Conservation (phyloP, 2,797 vertebrate genomes). For the Cyprinodon diabolis region DNA sequence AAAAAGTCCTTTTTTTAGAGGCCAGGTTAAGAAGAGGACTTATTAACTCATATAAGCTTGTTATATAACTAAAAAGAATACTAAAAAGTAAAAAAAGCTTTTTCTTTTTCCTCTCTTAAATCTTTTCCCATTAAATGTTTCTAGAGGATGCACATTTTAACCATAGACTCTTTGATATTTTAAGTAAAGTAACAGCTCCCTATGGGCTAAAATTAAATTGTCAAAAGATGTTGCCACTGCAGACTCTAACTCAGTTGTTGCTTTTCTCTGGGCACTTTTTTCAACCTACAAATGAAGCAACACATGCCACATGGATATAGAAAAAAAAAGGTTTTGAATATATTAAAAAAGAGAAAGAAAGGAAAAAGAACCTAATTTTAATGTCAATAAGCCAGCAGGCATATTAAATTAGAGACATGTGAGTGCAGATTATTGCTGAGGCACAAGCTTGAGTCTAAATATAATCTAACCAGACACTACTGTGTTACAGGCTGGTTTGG, state of each 20-base stretch:
- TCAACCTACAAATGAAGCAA: not conserved
- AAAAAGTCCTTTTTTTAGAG: too few species aligned
- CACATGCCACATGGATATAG: not conserved
- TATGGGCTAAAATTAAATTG: not conserved
- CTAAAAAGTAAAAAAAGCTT: too few species aligned
- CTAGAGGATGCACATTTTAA: too few species aligned
- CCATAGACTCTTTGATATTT: too few species aligned
- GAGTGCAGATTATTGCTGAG: not conserved
- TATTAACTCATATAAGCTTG: too few species aligned
- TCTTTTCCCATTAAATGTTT: too few species aligned
- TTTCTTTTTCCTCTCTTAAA: too few species aligned
- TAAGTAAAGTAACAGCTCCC: too few species aligned
- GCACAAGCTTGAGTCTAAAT: not conserved
- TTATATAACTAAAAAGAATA: too few species aligned
- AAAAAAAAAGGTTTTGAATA: not conserved
- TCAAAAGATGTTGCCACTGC: not conserved
- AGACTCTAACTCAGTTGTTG: not conserved
- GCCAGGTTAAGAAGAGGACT: too few species aligned
- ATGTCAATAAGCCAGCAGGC: not conserved
- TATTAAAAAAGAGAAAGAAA: too few species aligned
- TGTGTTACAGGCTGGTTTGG: not conserved
- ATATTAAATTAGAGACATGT: not conserved
- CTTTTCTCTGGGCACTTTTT: not conserved
- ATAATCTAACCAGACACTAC: slow-evolving; percentile 2
- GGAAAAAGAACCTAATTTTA: not conserved